Conservation (phyloP, 2,113 vertebrate genomes). For the Perccottus glenii region DNA sequence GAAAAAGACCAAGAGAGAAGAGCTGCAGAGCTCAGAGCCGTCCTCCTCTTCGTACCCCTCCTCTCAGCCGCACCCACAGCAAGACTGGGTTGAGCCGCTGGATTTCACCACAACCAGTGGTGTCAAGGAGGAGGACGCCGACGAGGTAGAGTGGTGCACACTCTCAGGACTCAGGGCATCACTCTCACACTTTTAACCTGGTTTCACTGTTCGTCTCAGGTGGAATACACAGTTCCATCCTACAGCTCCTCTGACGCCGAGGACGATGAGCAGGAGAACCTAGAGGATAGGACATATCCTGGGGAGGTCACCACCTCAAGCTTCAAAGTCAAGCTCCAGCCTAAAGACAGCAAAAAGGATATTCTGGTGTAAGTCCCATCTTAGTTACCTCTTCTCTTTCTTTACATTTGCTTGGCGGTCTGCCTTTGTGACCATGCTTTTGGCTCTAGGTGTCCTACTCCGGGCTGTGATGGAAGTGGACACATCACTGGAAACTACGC, state of each 20-base stretch:
- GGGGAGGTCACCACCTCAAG: constrained; percentile 94
- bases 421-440: constrained; percentile 6
- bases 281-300: constrained; percentile 93
- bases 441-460: constrained; percentile 90
- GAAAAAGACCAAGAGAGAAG: constrained; percentile 90
- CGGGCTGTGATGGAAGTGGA: constrained; percentile 97
- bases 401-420: too few relatives aligned
- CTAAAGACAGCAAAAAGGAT: constrained; percentile 98
- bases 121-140: constrained; percentile 89
- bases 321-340: constrained; percentile 94
- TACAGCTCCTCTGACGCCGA: constrained; percentile 95
- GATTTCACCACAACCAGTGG: constrained; percentile 94
- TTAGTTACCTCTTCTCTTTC: not conserved
- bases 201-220: constrained; percentile 67
- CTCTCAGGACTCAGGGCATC: not conserved
- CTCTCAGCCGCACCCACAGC: constrained; percentile 82
- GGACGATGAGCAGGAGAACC: constrained; percentile 92
- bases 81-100: constrained; percentile 93
- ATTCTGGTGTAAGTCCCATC: constrained; percentile 93
- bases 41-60: constrained; percentile 77
- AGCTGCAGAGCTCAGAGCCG: constrained; percentile 85
- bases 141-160: constrained; percentile 82
- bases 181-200: not conserved
- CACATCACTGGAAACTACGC: constrained; percentile 99
- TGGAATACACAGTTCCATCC: constrained; percentile 88